These are phyloP conservation scores for Oryctes rhinoceros DNA, from an alignment of 1,140 invertebrate genomes.

Conservation along the genomic window DNA sequence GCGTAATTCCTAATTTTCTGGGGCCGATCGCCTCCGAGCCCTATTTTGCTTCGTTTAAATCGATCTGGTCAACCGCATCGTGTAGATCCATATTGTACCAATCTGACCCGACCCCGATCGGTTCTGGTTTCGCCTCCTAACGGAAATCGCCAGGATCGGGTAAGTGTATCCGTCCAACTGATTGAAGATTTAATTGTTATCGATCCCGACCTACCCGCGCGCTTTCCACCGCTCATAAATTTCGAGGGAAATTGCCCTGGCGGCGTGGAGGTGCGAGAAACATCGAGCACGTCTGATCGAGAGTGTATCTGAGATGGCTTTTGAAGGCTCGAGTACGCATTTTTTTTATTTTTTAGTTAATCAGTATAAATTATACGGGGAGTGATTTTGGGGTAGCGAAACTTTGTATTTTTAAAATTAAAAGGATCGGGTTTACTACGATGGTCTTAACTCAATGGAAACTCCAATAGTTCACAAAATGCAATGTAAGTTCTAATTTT, in stretches of 20 bases:
- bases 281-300: no score
- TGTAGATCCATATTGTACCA: conserved; percentile 13
- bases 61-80: neutral
- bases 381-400: no score
- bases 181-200: conserved; percentile 20
- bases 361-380: no score
- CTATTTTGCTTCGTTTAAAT: neutral
- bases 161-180: neutral
- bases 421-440: no score
- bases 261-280: no score
- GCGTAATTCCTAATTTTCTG: neutral
- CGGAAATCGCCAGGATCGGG: neutral
- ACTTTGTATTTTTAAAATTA: no score
- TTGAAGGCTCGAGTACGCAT: no score
- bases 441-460: no score
- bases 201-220: neutral
- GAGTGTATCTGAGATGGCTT: no score
- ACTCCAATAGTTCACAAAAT: no score
- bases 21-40: neutral
- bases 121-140: neutral
- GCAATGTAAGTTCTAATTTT: no score
- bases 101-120: neutral
- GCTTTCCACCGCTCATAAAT: neutral
- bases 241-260: neutral
- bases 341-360: no score